These are phyloP conservation scores for Oncopodura yosiiana DNA, from an alignment of 1,140 invertebrate genomes.

Conservation along the genomic window DNA sequence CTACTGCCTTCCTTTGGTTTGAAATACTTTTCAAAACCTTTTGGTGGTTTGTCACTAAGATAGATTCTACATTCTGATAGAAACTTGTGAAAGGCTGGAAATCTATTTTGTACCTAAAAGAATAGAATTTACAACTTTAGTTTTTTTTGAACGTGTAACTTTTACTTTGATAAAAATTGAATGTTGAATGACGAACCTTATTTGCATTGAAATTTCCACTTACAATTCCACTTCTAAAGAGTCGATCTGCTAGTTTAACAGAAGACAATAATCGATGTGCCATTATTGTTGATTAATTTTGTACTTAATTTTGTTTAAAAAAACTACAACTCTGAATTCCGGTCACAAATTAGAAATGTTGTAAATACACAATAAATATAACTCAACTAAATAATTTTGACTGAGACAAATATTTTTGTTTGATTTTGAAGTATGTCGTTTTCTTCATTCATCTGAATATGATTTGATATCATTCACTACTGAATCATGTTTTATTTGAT, in stretches of 20 bases:
- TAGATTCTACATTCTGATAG: constrained; percentile 26
- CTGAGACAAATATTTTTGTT: too few species aligned
- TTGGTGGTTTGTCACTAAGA: constrained; percentile 56
- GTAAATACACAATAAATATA: too few species aligned
- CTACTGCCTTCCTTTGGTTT: constrained; percentile 44
- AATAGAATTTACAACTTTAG: not conserved
- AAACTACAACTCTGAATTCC: not conserved
- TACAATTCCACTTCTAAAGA: constrained; percentile 1
- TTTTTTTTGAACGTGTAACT: too few species aligned
- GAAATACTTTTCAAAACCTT: constrained; percentile 88
- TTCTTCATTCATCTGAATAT: too few species aligned
- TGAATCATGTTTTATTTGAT: too few species aligned
- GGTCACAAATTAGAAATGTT: too few species aligned
- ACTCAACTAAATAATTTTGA: too few species aligned
- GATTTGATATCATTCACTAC: too few species aligned
- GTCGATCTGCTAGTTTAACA: constrained; percentile 9
- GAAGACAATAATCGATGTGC: constrained; percentile 23
- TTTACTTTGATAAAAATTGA: too few species aligned
- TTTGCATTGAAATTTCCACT: constrained; percentile 7
- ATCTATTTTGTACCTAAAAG: constrained; percentile 13
- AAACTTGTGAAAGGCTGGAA: constrained; percentile 24
- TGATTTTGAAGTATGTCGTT: too few species aligned
- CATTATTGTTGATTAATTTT: constrained; percentile 21
- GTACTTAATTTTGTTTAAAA: constrained; percentile 1
- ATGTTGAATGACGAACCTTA: not conserved